These are phyloP conservation scores for Gracilinanus agilis DNA, from an alignment of 2,113 vertebrate species.

Conservation along the genomic window DNA sequence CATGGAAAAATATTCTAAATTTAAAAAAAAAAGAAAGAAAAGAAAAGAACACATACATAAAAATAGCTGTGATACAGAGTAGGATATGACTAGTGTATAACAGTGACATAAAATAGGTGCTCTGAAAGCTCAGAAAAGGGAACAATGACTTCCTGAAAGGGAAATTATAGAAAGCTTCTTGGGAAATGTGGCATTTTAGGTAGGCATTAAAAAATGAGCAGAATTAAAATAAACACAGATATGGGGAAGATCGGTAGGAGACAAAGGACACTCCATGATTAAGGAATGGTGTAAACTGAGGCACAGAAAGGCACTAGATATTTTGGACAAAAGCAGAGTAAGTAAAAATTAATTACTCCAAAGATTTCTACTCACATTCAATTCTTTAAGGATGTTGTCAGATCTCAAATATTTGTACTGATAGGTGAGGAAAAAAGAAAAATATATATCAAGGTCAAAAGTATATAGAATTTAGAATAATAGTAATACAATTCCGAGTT, in stretches of 20 bases:
- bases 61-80: background rate
- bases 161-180: background rate
- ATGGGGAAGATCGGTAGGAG: background rate
- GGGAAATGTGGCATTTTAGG: background rate
- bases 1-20: too few relatives aligned
- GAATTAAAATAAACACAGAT: background rate
- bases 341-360: background rate
- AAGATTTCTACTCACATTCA: background rate
- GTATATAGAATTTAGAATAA: background rate
- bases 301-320: background rate
- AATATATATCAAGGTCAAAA: background rate
- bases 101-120: background rate
- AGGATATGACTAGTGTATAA: background rate
- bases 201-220: background rate
- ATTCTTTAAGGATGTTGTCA: background rate
- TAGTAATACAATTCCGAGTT: background rate
- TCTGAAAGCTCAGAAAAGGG: background rate
- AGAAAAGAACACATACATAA: background rate
- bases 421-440: background rate
- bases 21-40: too few relatives aligned
- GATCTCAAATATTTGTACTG: background rate
- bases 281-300: background rate
- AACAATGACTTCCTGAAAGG: background rate
- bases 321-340: background rate
- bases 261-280: background rate